phyloP scores from a whole-genome alignment of 2,888 invertebrate species.

The Eutolmus rufibarbis region DNA sequence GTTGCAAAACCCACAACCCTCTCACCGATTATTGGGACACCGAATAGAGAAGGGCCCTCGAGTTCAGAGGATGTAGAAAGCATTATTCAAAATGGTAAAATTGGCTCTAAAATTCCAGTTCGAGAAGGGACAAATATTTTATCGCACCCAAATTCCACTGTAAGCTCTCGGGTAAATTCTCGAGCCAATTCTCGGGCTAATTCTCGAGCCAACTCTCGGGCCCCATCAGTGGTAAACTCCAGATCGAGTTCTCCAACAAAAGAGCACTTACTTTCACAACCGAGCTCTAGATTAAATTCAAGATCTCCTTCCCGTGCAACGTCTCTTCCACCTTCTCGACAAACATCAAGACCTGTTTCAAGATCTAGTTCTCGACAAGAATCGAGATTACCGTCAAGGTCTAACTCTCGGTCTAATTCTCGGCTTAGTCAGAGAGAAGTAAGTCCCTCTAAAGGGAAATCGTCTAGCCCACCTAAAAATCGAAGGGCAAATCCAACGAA shows the following conservation, averaged over 20 bases:
- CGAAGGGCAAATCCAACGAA: conserved; percentile 47
- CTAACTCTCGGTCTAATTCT: conserved; percentile 50
- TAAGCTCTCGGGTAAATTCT: conserved; percentile 49
- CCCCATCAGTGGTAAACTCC: conserved; percentile 48
- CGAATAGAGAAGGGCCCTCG: conserved; percentile 57
- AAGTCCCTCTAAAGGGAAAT: conserved; percentile 50
- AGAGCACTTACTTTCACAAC: conserved; percentile 51
- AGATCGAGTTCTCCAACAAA: conserved; percentile 53
- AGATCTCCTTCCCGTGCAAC: conserved; percentile 54
- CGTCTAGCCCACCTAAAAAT: conserved; percentile 52
- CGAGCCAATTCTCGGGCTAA: conserved; percentile 50
- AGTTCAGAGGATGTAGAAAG: conserved; percentile 50
- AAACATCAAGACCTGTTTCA: conserved; percentile 52
- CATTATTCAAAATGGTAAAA: conserved; percentile 47
- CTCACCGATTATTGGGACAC: conserved; percentile 62
- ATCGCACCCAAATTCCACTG: conserved; percentile 50
- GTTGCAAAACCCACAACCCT: conserved; percentile 59
- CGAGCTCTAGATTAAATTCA: conserved; percentile 53
- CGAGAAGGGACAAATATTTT: conserved; percentile 49
- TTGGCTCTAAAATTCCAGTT: conserved; percentile 58
- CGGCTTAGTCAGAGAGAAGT: not conserved
- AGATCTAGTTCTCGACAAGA: conserved; percentile 49
- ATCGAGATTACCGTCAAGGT: conserved; percentile 50
- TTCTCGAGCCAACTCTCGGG: conserved; percentile 50
- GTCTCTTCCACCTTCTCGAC: conserved; percentile 51